A percentile compares a stretch with the other conserved stretches of the same genome.
These are phyloP conservation scores for Daboia siamensis DNA, from an alignment of 2,113 vertebrate species.

Conservation along the genomic window DNA sequence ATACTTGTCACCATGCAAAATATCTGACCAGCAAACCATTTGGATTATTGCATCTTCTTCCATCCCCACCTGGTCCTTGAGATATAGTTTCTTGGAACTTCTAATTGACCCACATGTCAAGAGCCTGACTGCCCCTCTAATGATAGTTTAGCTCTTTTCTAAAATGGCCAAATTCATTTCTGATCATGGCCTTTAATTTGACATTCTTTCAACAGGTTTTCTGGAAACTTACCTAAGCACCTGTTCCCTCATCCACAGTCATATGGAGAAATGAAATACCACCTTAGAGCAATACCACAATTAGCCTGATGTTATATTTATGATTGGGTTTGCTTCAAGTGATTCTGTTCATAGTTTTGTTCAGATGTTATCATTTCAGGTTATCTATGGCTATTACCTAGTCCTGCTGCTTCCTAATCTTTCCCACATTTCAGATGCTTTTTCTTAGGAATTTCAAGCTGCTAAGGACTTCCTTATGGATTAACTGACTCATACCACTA, in stretches of 20 bases:
- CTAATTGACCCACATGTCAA: background rate
- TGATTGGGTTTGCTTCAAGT: background rate
- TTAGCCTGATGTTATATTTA: background rate
- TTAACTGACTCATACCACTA: background rate
- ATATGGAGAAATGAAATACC: background rate
- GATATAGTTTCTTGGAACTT: background rate
- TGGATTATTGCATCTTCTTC: background rate
- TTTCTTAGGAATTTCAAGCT: background rate
- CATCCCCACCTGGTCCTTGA: background rate
- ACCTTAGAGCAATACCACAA: background rate
- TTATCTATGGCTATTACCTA: background rate
- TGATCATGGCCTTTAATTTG: background rate
- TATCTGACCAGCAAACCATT: background rate
- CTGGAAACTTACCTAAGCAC: background rate
- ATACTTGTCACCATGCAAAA: background rate
- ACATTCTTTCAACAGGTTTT: background rate
- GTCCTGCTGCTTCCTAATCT: background rate
- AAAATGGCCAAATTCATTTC: background rate
- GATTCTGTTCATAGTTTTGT: background rate
- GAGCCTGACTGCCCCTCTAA: background rate
- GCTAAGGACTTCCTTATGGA: background rate
- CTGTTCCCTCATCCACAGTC: background rate
- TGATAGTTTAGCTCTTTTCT: background rate
- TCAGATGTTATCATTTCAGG: background rate
- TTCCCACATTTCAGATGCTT: background rate